Evolutionary conservation across 2,888 invertebrate species (phyloP), one percentile per base, ranked within the genome.

Genomic region (Thysanoteuthis rhombus): DNA sequence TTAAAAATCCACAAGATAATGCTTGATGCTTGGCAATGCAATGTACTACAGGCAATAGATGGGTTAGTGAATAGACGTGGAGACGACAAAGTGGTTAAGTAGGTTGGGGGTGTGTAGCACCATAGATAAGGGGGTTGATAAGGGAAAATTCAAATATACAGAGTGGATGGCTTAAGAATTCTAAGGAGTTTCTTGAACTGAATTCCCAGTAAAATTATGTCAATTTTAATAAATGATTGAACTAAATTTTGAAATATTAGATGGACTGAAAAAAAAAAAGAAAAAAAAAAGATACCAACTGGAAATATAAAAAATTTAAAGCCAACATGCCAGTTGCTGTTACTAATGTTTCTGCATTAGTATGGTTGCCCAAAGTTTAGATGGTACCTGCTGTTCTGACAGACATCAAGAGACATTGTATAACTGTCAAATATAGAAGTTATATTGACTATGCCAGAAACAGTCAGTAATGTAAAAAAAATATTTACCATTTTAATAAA

Each of bases 21-120:
- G 75, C 58, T 58, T 58, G 58, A 58, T 58, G 58, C 75, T 75
- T 75, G 75, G 75, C 75, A 75, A 75, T 75, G 75, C 75, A 75
- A 75, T 75, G 75, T 75, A 75, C 75, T 75, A 75, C 75, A 75
- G 75, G n/a, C n/a, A 75, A 75, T 75, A 75, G n/a, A 75, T 52
- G 75, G 75, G 75, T 75, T 75, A n/a, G 75, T 75, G 75, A 75
- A 75, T 32, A 75, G 8, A n/a, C n/a, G 75, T 75, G 75, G 36
- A 75, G n/a, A n/a, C 36, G 75, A 75, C 75, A 75, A 75, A n/a
- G 75, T 75, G 75, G 75, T 75, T 75, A 75, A 75, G 75, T 75
- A 75, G n/a, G 75, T 19, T n/a, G n/a, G n/a, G n/a, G 19, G 12
- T 16, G n/a, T 75, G 75, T 75, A 75, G 75, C 75, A 75, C 75